Conservation (phyloP, 2,888 invertebrate species). For the Hydrotaea diabolus region DNA sequence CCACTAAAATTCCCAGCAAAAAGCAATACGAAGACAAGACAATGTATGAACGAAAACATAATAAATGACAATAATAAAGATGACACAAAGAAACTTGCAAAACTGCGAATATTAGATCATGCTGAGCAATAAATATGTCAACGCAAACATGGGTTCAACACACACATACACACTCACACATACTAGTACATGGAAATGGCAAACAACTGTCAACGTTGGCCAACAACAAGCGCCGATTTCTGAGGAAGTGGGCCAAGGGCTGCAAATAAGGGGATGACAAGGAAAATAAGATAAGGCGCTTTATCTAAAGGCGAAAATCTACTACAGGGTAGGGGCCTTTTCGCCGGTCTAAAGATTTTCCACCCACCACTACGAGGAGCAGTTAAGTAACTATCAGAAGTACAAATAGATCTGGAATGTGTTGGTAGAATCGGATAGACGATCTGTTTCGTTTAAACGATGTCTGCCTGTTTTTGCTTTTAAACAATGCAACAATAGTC, state of each 20-base stretch:
- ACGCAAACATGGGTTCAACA: slow-evolving; percentile 68
- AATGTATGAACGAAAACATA: slow-evolving; percentile 32
- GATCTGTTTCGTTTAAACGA: no score
- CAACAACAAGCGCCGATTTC: background rate
- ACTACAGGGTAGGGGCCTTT: no score
- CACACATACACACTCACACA: slow-evolving; percentile 42
- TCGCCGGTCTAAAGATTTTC: no score
- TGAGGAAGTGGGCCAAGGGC: background rate
- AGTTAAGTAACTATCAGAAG: no score
- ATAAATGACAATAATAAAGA: slow-evolving; percentile 71
- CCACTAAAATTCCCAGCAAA: slow-evolving; percentile 37
- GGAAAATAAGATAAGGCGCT: no score
- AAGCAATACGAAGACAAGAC: slow-evolving; percentile 39
- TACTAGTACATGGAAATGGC: background rate
- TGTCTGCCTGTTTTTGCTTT: no score
- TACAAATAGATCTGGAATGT: no score
- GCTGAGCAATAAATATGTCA: slow-evolving; percentile 76
- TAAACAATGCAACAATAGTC: no score
- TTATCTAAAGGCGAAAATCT: no score
- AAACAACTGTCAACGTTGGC: no score
- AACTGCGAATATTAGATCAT: slow-evolving; percentile 73
- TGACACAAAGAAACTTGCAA: slow-evolving; percentile 72
- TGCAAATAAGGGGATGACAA: background rate
- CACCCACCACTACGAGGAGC: no score
- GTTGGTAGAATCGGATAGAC: no score